A percentile compares a stretch with the other conserved stretches of the same genome.
These are phyloP conservation scores for Malurus melanocephalus DNA, from an alignment of 2,113 vertebrate genomes.

Conservation along the genomic window DNA sequence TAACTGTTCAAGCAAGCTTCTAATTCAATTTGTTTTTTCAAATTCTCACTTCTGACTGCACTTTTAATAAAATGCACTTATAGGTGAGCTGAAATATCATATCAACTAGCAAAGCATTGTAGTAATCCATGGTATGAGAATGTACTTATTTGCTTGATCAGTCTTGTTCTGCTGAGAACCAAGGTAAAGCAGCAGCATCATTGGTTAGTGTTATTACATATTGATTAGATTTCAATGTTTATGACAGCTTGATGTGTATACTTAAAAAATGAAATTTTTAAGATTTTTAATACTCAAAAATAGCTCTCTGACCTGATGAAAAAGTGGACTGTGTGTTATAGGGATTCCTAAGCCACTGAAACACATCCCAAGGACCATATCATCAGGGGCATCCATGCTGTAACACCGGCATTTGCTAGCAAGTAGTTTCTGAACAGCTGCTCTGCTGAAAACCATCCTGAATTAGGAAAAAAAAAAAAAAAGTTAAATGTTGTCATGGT, in stretches of 20 bases:
- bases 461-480: neutral
- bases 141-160: neutral
- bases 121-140: neutral
- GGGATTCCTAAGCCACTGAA: conserved; percentile 89
- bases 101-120: neutral
- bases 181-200: neutral
- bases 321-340: conserved; percentile 90
- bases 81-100: neutral
- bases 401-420: conserved; percentile 90
- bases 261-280: neutral
- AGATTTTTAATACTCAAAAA: neutral
- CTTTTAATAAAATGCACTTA: neutral
- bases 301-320: conserved; percentile 85
- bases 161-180: neutral
- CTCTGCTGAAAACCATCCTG: conserved; percentile 95
- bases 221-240: rapidly evolving
- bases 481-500: neutral
- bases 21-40: neutral
- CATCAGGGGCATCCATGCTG: conserved; percentile 90
- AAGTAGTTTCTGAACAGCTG: conserved; percentile 81
- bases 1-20: neutral
- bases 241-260: neutral
- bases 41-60: neutral
- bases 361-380: conserved; percentile 98
- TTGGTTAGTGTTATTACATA: neutral